These are phyloP conservation scores for Lymantria dispar DNA, from an alignment of 2,888 invertebrate genomes.

Conservation along the genomic window DNA sequence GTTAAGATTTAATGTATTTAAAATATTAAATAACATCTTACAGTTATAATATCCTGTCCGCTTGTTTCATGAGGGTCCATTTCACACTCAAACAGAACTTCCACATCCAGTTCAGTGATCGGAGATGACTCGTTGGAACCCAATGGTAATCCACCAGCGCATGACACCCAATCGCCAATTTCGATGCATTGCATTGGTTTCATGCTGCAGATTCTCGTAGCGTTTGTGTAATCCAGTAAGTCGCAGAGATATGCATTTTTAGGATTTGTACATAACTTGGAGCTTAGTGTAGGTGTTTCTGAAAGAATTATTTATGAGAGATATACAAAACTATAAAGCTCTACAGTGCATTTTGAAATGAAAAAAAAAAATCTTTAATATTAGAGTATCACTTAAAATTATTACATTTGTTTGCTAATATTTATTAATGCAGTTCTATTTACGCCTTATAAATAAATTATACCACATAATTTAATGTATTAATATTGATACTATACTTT, in stretches of 20 bases:
- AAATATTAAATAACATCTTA: constrained; percentile 29
- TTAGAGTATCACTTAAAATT: too few relatives aligned
- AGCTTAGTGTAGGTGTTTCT: constrained; percentile 79
- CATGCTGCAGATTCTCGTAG: constrained; percentile 75
- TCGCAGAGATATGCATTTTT: constrained; percentile 84
- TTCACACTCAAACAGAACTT: constrained; percentile 73
- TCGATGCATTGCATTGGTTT: constrained; percentile 73
- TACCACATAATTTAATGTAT: too few relatives aligned
- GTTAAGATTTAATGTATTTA: too few relatives aligned
- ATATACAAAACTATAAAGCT: not conserved
- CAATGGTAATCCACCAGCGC: constrained; percentile 63
- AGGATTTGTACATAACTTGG: constrained; percentile 79
- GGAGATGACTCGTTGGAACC: constrained; percentile 59
- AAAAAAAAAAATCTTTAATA: too few relatives aligned
- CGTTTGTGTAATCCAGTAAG: constrained; percentile 76
- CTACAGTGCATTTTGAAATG: too few relatives aligned
- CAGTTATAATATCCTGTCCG: constrained; percentile 53
- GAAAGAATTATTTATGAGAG: constrained; percentile 29
- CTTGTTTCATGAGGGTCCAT: constrained; percentile 67
- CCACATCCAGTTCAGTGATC: constrained; percentile 62
- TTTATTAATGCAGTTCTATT: too few relatives aligned
- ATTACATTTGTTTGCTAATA: too few relatives aligned
- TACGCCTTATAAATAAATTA: too few relatives aligned
- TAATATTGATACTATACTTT: too few relatives aligned
- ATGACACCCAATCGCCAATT: constrained; percentile 72